These are phyloP conservation scores for Iphiclides podalirius DNA, from an alignment of 2,888 invertebrate genomes.

Conservation along the genomic window DNA sequence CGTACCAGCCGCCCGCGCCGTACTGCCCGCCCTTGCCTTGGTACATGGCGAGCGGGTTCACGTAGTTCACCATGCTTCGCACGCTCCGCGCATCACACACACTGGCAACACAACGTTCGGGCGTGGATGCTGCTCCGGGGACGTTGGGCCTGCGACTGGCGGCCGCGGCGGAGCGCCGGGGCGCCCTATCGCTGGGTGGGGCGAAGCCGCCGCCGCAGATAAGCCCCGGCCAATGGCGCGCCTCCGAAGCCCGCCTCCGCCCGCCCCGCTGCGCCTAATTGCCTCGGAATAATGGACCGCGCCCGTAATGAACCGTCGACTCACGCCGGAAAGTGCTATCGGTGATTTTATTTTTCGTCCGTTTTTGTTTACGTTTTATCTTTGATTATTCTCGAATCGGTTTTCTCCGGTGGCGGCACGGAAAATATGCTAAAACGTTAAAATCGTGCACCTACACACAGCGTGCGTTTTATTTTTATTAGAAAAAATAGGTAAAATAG, in stretches of 20 bases:
- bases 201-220: slow-evolving; percentile 43
- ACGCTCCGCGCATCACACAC: slow-evolving; percentile 74
- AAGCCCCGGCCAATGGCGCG: slow-evolving; percentile 48
- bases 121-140: slow-evolving; percentile 47
- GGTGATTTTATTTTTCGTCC: too few relatives aligned
- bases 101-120: slow-evolving; percentile 70
- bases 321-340: slow-evolving; percentile 28
- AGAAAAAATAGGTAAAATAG: too few relatives aligned
- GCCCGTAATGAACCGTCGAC: slow-evolving; percentile 43
- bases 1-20: slow-evolving; percentile 71
- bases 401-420: too few relatives aligned
- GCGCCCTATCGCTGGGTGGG: slow-evolving; percentile 29
- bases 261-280: slow-evolving; percentile 51
- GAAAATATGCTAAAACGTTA: too few relatives aligned
- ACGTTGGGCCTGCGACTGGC: slow-evolving; percentile 61
- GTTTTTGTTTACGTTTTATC: too few relatives aligned
- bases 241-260: slow-evolving; percentile 33
- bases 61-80: slow-evolving; percentile 87
- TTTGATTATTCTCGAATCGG: too few relatives aligned
- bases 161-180: slow-evolving; percentile 31
- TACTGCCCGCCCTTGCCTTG: slow-evolving; percentile 81
- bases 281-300: slow-evolving; percentile 64
- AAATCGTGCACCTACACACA: too few relatives aligned
- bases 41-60: slow-evolving; percentile 84
- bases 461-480: too few relatives aligned